phyloP scores from a whole-genome alignment of 2,888 invertebrate genomes.

The Julus scandinavius region DNA sequence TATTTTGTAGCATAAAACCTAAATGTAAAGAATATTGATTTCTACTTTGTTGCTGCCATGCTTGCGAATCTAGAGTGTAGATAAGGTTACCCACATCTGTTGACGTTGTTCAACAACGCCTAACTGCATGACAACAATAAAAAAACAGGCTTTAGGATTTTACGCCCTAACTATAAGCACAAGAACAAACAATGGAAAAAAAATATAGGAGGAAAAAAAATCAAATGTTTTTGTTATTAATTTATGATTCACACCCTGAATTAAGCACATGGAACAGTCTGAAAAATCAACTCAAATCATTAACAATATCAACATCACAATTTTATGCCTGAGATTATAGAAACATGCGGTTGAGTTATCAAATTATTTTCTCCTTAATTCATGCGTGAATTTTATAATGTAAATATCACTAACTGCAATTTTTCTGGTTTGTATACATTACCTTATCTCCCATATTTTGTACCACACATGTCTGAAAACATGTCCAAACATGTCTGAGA shows the following conservation, averaged over 20 bases:
- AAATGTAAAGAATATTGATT: slow-evolving; percentile 12
- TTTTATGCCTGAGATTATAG: not conserved
- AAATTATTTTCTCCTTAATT: too few species aligned
- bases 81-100: slow-evolving; percentile 18
- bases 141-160: not conserved
- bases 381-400: too few species aligned
- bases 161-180: not conserved
- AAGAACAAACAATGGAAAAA: not conserved
- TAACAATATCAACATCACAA: not conserved
- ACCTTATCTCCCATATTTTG: too few species aligned
- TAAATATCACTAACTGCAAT: too few species aligned
- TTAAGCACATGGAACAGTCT: too few species aligned
- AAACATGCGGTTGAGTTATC: too few species aligned
- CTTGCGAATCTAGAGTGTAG: not conserved
- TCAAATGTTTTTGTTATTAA: not conserved
- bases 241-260: too few species aligned
- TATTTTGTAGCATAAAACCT: slow-evolving; percentile 8
- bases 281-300: not conserved
- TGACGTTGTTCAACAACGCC: slow-evolving; percentile 18
- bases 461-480: too few species aligned
- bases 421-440: too few species aligned
- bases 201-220: not conserved
- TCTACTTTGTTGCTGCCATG: slow-evolving; percentile 18
- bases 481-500: too few species aligned
- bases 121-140: not conserved